Base-by-base conservation (phyloP, 2,113 vertebrate genomes). In the Corapipo altera region DNA sequence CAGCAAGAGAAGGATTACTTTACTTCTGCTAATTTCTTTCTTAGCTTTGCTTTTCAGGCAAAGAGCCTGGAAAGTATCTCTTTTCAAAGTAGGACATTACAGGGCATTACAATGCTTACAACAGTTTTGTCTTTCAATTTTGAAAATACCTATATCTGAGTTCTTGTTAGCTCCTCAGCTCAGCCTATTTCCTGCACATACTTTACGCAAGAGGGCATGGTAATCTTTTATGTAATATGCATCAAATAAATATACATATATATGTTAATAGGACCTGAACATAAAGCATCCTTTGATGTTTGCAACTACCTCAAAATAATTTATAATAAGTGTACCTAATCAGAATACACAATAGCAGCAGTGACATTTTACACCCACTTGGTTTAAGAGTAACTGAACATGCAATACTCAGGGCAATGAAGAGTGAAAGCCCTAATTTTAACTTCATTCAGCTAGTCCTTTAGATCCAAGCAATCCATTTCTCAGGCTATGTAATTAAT, bases 381-480 rank as follows among this genome's bases (percentile, higher is more conserved):
- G 43, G 43, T 81, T 83, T 92, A 84, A 76, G 67, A 75, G 69
- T 61, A 76, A 39, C 55, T 48, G 58, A 88, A 88, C 35, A n/a
- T 15, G 44, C n/a, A 80, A 46, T 66, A 72, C 9, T 77, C 59
- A 72, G 43, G 22, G 82, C 57, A 90, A 32, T 72, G 51, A 92
- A 91, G 85, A 92, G 49, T 71, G 32, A 93, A 96, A 71, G 8
- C 35, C 30, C 13, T 90, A 88, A 80, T 89, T 93, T 91, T 82
- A 57, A 65, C 61, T 58, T 88, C 18, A 77, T 89, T 93, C 33
- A 76, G 24, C 35, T 51, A 74, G 73, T 73, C 51, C 43, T 76
- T 88, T 49, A 75, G 59, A 64, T 57, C 14, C 39, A 88, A 92
- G 33, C 17, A 91, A 84, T 66, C 33, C 3, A 32, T 92, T 78